A percentile compares a stretch with the other conserved stretches of the same genome.
Conservation (phyloP, 92 coral and sea anemone species). For the Heliopora coerulea region DNA sequence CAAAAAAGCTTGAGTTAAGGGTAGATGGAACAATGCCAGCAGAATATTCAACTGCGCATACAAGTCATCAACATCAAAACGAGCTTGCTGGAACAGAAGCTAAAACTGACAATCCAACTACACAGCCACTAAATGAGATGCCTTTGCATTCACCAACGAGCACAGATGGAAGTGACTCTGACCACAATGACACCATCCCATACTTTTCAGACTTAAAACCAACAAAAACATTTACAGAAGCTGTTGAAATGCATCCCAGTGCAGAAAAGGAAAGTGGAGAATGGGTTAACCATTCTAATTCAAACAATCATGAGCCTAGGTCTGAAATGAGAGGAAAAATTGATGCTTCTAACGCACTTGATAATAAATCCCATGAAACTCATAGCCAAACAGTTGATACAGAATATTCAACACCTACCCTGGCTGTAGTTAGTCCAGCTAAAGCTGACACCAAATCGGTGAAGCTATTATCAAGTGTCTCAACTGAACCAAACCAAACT, state of each 20-base stretch:
- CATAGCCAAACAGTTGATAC: too few species aligned
- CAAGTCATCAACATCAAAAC: neutral
- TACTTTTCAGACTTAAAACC: neutral
- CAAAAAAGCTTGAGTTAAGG: neutral
- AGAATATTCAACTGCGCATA: neutral
- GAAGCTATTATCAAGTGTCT: constrained; percentile 8
- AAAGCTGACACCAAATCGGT: neutral
- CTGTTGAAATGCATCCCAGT: neutral
- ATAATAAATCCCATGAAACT: too few species aligned
- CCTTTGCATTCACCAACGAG: neutral
- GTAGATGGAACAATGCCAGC: neutral
- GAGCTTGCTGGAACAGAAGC: neutral
- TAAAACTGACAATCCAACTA: neutral
- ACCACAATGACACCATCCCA: neutral
- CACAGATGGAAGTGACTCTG: neutral
- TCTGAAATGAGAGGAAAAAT: neutral
- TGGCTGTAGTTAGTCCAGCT: neutral
- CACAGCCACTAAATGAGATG: neutral
- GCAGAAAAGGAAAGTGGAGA: neutral
- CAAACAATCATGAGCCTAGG: neutral
- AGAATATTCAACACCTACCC: too few species aligned
- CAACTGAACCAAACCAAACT: neutral
- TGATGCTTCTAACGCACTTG: constrained; percentile 9
- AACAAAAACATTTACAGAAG: neutral
- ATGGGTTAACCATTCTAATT: neutral